A percentile compares a stretch with the other conserved stretches of the same genome.
phyloP scores from a whole-genome alignment of 2,113 vertebrate genomes.

The Cynocephalus volans region DNA sequence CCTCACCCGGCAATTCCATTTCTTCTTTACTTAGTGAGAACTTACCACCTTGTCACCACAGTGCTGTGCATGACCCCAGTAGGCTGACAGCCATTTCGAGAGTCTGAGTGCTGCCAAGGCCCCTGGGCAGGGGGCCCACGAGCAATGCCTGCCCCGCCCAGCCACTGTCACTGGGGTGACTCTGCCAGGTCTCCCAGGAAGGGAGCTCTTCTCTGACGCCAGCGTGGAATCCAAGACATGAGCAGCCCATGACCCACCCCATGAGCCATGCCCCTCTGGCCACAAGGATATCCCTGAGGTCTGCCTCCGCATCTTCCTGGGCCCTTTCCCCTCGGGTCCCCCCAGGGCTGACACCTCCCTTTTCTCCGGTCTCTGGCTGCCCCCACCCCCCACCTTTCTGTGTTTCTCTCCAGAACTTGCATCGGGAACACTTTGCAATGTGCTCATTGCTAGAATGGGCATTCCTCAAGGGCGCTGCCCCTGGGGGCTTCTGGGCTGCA shows the following conservation, averaged over 20 bases:
- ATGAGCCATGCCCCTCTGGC: too few relatives aligned
- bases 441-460: not conserved
- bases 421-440: fast-evolving
- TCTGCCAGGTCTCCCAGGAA: not conserved
- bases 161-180: not conserved
- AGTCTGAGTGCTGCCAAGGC: not conserved
- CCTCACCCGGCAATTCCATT: not conserved
- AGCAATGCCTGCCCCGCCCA: not conserved
- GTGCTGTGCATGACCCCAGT: not conserved
- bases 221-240: not conserved
- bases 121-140: not conserved
- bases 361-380: too few relatives aligned
- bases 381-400: fast-evolving
- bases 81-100: not conserved
- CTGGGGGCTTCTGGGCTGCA: fast-evolving
- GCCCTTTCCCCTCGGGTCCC: too few relatives aligned
- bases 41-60: not conserved
- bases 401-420: not conserved
- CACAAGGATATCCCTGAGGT: too few relatives aligned
- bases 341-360: too few relatives aligned
- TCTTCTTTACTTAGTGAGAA: constrained; percentile 32
- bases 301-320: too few relatives aligned
- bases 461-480: not conserved
- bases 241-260: not conserved
- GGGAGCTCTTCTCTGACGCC: not conserved